Evolutionary conservation across 2,888 invertebrate genomes (phyloP), one percentile per base, ranked within the genome.

Genomic region (Andrena flavipes): DNA sequence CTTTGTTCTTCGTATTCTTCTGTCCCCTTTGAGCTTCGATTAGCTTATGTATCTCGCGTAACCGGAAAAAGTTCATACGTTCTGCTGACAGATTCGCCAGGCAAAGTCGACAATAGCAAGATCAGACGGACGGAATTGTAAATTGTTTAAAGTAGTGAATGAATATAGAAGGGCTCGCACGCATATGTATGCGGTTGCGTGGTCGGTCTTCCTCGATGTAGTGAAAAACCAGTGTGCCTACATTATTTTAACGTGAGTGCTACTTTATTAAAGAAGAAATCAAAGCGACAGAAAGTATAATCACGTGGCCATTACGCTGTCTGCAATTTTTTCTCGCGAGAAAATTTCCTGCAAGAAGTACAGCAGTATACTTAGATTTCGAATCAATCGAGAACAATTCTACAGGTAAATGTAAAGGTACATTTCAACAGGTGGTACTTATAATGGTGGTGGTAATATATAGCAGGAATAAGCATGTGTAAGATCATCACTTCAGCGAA

Each of bases 371-470:
- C 26, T 65, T 54, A 23, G 73, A 60, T 42, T 65, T 62, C 26
- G 13, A 6, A n/a, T 49, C 48, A 1, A 64, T 26, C 29, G 20
- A 13, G 29, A 35, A 60, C 74, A 10, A n/a, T 56, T 56, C 1
- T 7, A 42, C 63, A 87, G 87, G 85, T 87, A 87, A 80, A 85
- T 87, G 62, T 49, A 10, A 42, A 49, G 51, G 13, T 56, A 60
- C 76, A 85, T 85, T 83, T 74, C 85, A 64, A 86, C 82, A 87
- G 82, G 86, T 85, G 86, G 76, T 68, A 33, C 20, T 54, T 16
- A 42, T 29, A 62, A 20, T 42, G 8, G 20, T 71, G 20, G 48
- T 60, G n/a, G 71, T 63, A 26, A 10, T 42, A 42, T 42, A 42
- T 51, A 42, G 2, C 23, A 35, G 3, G 8, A 48, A 6, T 3